phyloP scores from a whole-genome alignment of 2,888 invertebrate species.

The Spicauda simplicius region DNA sequence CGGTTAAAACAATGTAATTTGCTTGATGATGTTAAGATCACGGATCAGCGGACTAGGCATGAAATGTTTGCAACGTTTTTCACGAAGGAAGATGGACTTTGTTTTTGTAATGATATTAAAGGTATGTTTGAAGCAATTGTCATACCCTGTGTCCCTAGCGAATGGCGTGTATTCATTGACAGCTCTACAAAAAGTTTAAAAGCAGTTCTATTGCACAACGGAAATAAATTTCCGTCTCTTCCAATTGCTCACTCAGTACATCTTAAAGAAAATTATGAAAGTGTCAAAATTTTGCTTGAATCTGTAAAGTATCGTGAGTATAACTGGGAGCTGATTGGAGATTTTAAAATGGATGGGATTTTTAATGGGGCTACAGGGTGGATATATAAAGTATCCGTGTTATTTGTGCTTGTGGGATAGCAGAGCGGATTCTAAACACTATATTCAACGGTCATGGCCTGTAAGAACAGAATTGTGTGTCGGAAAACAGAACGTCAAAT shows the following conservation, averaged over 20 bases:
- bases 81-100: slow-evolving; percentile 44
- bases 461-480: slow-evolving; percentile 10
- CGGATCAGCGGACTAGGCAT: slow-evolving; percentile 38
- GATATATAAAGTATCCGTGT: slow-evolving; percentile 41
- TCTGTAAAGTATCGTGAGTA: slow-evolving; percentile 38
- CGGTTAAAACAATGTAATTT: slow-evolving; percentile 42
- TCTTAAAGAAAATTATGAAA: slow-evolving; percentile 31
- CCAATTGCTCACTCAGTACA: slow-evolving; percentile 42
- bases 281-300: too few species aligned
- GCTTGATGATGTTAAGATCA: slow-evolving; percentile 40
- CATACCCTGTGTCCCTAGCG: slow-evolving; percentile 4
- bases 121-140: slow-evolving; percentile 42
- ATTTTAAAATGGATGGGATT: slow-evolving; percentile 41
- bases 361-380: slow-evolving; percentile 39
- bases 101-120: slow-evolving; percentile 42
- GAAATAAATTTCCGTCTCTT: slow-evolving; percentile 44
- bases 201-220: slow-evolving; percentile 44
- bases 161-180: slow-evolving; percentile 46
- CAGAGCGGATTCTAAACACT: slow-evolving; percentile 33
- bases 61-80: slow-evolving; percentile 38
- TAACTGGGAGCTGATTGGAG: slow-evolving; percentile 35
- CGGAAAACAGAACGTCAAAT: slow-evolving; percentile 26
- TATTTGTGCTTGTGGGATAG: slow-evolving; percentile 32
- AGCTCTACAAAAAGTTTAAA: slow-evolving; percentile 46
- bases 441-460: slow-evolving; percentile 35